phyloP scores from a whole-genome alignment of 2,113 vertebrate species.

The Sebastes fasciatus region DNA sequence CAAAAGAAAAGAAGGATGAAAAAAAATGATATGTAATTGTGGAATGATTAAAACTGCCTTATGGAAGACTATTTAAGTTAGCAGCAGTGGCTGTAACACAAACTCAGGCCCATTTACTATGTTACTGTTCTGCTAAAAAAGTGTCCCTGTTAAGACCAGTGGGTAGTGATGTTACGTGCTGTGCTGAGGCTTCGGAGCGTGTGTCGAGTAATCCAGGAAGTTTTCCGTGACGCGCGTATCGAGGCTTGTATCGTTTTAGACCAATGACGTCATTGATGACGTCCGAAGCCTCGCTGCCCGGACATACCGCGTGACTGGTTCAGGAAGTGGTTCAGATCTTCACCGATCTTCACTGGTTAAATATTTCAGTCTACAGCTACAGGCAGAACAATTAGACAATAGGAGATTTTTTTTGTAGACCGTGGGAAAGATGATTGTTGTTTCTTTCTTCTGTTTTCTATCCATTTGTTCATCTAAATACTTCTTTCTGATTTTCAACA shows the following conservation, averaged over 20 bases:
- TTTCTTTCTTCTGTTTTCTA: background rate
- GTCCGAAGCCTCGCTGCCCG: no score
- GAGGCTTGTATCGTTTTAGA: no score
- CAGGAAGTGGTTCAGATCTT: no score
- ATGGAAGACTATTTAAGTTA: background rate
- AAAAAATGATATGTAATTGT: background rate
- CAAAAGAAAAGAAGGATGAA: background rate
- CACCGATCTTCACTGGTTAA: background rate
- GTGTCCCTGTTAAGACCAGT: background rate
- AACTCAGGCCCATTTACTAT: background rate
- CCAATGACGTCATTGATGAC: no score
- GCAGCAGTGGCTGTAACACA: constrained; percentile 3
- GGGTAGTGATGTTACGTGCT: no score
- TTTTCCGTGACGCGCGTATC: no score
- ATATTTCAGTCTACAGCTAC: background rate
- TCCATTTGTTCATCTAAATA: background rate
- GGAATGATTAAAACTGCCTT: background rate
- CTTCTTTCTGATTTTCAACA: constrained; percentile 6
- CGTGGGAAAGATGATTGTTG: background rate
- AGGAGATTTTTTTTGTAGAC: background rate
- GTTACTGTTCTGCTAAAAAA: background rate
- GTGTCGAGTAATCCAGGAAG: no score
- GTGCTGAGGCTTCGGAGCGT: no score
- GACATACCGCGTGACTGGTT: no score
- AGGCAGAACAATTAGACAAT: background rate